Percentiles rank a stretch among this genome's conserved stretches.
These are phyloP conservation scores for Corythaeola cristata DNA, from an alignment of 2,113 vertebrate species.

Conservation along the genomic window DNA sequence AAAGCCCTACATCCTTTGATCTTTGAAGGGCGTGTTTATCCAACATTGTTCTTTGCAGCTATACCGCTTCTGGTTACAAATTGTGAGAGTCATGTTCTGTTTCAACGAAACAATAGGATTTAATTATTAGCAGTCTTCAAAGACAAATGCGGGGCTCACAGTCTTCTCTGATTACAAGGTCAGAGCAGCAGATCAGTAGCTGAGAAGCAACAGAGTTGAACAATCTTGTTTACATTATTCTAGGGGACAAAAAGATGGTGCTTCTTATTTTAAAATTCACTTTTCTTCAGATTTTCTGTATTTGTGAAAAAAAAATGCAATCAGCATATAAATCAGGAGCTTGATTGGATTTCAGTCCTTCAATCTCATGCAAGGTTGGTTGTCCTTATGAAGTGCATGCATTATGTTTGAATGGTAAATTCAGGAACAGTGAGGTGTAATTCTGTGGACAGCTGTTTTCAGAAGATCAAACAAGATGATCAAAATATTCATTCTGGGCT, in stretches of 20 bases:
- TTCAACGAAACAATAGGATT: slow-evolving; percentile 65
- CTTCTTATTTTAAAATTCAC: neutral
- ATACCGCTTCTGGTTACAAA: slow-evolving; percentile 61
- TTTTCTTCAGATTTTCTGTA: neutral
- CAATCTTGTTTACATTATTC: neutral
- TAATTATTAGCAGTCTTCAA: slow-evolving; percentile 67
- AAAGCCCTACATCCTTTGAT: slow-evolving; percentile 52
- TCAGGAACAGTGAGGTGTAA: neutral
- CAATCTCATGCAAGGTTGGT: neutral
- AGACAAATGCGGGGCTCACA: slow-evolving; percentile 12
- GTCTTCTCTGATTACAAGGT: slow-evolving; percentile 43
- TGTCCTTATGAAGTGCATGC: neutral
- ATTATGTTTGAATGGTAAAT: neutral
- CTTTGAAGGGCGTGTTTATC: slow-evolving; percentile 66
- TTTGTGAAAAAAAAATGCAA: neutral
- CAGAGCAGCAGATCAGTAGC: slow-evolving; percentile 1
- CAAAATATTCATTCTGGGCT: neutral
- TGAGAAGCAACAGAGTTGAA: slow-evolving; percentile 7
- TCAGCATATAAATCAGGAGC: neutral
- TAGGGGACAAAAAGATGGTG: neutral
- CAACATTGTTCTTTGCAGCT: slow-evolving; percentile 54
- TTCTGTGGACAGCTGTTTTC: neutral
- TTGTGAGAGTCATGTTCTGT: slow-evolving; percentile 53
- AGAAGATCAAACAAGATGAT: neutral
- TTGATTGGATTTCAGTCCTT: neutral